Evolutionary conservation across 2,888 invertebrate species (phyloP), one percentile per base, ranked within the genome.

Genomic region (Aquatica leii): DNA sequence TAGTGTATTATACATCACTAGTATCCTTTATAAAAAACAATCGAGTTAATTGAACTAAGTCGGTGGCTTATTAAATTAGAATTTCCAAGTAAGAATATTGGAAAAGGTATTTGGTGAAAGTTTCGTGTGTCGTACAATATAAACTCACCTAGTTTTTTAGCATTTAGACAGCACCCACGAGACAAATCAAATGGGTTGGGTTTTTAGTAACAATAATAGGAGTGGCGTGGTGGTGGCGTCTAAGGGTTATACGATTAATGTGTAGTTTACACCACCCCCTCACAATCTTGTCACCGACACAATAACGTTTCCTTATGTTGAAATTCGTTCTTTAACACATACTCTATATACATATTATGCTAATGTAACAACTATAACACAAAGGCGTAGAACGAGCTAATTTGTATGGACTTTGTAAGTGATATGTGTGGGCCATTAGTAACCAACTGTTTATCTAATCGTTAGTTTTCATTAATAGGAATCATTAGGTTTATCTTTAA

Each of bases 101-200:
- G 6, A 24, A 24, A 24, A 24, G 24, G 24, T 24, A 24, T 24
- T n/a, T 24, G 24, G 24, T 24, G 24, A 24, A 24, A 24, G 24
- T 24, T 24, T 24, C 24, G 24, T 24, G 24, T 24, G 24, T 24
- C 24, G 6, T 6, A 4, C 24, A 24, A 24, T 24, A 24, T n/a
- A 24, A 24, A 24, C 24, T 24, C 24, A 24, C 24, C 24, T 24
- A 24, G 24, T 24, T 15, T 17, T 40, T 34, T 9, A 51, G 35
- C 48, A 53, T 60, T 68, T 66, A 63, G 69, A 65, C 66, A 68
- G 66, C 69, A 69, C 69, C 69, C 66, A 69, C 69, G 21, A 21
- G 14, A 48, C 20, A 51, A 50, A 54, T 57, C 56, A 43, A 54
- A 40, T 55, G 61, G 65, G 69, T 65, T 66, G 66, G 68, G 69